Conservation (phyloP, 2,113 vertebrate genomes). For the Thunnus maccoyii region DNA sequence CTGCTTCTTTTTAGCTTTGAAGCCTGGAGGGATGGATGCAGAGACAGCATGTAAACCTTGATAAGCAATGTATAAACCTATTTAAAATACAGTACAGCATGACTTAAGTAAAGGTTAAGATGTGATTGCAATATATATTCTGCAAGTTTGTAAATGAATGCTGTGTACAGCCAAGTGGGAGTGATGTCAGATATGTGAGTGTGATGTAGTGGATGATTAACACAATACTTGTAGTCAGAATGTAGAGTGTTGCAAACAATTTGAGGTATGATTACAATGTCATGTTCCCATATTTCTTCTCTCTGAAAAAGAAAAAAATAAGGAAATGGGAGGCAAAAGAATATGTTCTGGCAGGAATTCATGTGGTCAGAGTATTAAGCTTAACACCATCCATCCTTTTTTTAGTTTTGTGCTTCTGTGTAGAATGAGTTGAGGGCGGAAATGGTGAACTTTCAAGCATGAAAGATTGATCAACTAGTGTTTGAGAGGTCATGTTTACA, state of each 20-base stretch:
- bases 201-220: background rate
- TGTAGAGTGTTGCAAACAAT: background rate
- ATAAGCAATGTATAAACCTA: constrained; percentile 33
- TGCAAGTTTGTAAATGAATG: background rate
- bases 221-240: background rate
- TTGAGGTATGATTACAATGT: background rate
- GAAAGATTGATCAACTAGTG: background rate
- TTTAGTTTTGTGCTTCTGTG: background rate
- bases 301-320: background rate
- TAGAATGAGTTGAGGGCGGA: background rate
- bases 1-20: constrained; percentile 20
- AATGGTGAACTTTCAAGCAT: background rate
- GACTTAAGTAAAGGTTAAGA: constrained; percentile 1
- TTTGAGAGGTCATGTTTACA: background rate
- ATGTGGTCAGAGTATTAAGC: no score
- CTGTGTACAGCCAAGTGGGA: background rate
- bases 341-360: background rate
- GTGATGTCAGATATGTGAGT: background rate
- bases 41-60: constrained; percentile 65
- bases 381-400: no score
- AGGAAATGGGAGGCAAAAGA: background rate
- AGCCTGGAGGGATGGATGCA: constrained; percentile 65
- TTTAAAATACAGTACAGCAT: background rate
- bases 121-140: background rate
- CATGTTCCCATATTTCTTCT: constrained; percentile 7